Conservation (phyloP, 30 jellyfish, hydroid and myxozoan genomes). For the Clytia hemisphaerica region DNA sequence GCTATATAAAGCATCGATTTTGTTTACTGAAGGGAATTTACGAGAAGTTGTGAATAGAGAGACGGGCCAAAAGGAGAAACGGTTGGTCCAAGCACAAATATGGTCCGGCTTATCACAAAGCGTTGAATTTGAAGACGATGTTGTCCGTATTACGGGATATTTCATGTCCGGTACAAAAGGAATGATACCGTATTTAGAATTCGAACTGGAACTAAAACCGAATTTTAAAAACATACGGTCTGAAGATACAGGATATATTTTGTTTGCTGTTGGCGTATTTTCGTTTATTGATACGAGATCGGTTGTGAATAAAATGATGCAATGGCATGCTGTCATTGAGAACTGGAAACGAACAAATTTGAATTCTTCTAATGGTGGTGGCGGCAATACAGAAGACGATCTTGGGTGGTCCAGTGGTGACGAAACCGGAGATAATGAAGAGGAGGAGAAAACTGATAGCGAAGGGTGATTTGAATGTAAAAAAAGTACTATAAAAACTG, state of each 20-base stretch:
- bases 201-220: slow-evolving; percentile 2
- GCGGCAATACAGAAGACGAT: no score
- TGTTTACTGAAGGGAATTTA: slow-evolving; percentile 13
- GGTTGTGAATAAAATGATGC: neutral
- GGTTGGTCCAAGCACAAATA: neutral
- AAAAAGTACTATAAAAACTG: no score
- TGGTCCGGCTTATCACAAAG: slow-evolving; percentile 19
- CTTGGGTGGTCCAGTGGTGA: no score
- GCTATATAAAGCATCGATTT: neutral
- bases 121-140: neutral
- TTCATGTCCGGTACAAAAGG: neutral
- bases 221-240: neutral
- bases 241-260: neutral
- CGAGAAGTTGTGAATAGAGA: neutral
- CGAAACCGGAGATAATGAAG: no score
- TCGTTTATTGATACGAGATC: neutral
- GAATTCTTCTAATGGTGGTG: no score
- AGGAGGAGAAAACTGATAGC: no score
- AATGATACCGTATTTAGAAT: slow-evolving; percentile 2
- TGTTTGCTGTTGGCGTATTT: neutral
- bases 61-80: neutral
- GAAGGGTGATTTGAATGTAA: no score
- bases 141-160: neutral
- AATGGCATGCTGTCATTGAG: slow-evolving; percentile 10
- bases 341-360: no score